Base-by-base conservation (phyloP, 2,888 invertebrate genomes). In the Polyploca ridens region DNA sequence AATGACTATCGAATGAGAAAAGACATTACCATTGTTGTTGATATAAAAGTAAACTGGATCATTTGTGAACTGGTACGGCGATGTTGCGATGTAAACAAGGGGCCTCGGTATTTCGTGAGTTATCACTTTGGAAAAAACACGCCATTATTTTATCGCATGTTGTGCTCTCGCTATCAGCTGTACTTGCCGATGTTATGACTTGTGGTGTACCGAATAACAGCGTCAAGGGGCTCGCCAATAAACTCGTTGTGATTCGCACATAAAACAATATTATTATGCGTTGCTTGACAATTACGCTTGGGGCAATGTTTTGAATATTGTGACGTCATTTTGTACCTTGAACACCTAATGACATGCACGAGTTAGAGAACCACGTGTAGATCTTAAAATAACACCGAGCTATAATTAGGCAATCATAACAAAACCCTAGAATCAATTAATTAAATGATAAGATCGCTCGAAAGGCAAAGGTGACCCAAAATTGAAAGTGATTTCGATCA, bases 71-170 rank as follows among this genome's bases (percentile, higher is more conserved):
- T 70, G 66, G 63, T 62, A 69, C 66, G 27, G 27, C 27, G 69
- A 63, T 62, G 70, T 66, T 68, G 67, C 33, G 66, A 67, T 72
- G 67, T 71, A 65, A 70, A 71, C 74, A 69, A 78, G 81, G 79
- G 84, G 84, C 84, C 85, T 77, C 83, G 73, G 74, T 79, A 81
- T 85, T 88, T 87, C 86, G 84, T 82, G 81, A 88, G 86, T 88
- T 90, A 91, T 91, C 90, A 84, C 83, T 73, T 83, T 85, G 88
- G 88, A 89, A 93, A 60, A 92, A 91, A 90, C 89, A 91, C 86
- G 86, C 85, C 84, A 87, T 86, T 84, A 54, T 81, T 87, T 88
- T 90, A 91, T 91, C 90, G 88, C 84, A 77, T 75, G 81, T 82
- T 84, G 82, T 84, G 82, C 19, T 61, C 85, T 85, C 85, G 81